These are phyloP conservation scores for Lagria hirta DNA, from an alignment of 2,888 invertebrate species.

Conservation along the genomic window DNA sequence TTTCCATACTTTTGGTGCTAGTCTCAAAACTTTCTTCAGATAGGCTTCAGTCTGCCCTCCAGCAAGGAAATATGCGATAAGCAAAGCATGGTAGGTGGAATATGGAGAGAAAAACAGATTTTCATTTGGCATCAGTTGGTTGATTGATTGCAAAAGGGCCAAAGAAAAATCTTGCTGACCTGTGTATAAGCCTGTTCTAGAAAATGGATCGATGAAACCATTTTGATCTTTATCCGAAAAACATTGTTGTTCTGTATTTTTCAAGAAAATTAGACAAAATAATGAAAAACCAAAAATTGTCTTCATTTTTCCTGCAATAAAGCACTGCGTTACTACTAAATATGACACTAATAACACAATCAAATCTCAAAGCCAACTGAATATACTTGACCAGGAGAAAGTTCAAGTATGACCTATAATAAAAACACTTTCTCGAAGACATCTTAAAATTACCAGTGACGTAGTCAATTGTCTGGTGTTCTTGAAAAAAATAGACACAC, in stretches of 20 bases:
- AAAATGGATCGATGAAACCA: slow-evolving; percentile 31
- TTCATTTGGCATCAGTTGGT: slow-evolving; percentile 63
- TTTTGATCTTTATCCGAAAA: slow-evolving; percentile 54
- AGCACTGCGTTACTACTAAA: slow-evolving; percentile 2
- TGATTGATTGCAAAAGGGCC: slow-evolving; percentile 67
- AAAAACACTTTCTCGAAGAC: slow-evolving; percentile 42
- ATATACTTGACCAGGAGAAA: slow-evolving; percentile 33
- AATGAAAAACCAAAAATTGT: slow-evolving; percentile 51
- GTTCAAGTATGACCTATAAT: slow-evolving; percentile 43
- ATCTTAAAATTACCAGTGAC: slow-evolving; percentile 26
- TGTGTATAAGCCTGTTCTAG: slow-evolving; percentile 55
- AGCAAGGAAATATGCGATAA: slow-evolving; percentile 77
- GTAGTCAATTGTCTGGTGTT: slow-evolving; percentile 8
- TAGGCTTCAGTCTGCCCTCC: slow-evolving; percentile 69
- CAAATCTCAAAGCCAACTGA: slow-evolving; percentile 9
- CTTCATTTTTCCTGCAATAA: slow-evolving; percentile 48
- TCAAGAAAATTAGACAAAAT: slow-evolving; percentile 18
- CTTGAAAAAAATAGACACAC: too few species aligned
- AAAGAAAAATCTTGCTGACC: slow-evolving; percentile 71
- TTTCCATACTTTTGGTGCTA: slow-evolving; percentile 58
- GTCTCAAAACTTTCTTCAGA: slow-evolving; percentile 63
- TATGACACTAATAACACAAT: too few species aligned
- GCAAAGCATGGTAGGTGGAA: slow-evolving; percentile 78
- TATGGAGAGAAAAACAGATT: slow-evolving; percentile 88
- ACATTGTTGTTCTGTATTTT: slow-evolving; percentile 52